Evolutionary conservation across 2,797 vertebrate genomes (phyloP).

Genomic region (Muscicapa comitata): DNA sequence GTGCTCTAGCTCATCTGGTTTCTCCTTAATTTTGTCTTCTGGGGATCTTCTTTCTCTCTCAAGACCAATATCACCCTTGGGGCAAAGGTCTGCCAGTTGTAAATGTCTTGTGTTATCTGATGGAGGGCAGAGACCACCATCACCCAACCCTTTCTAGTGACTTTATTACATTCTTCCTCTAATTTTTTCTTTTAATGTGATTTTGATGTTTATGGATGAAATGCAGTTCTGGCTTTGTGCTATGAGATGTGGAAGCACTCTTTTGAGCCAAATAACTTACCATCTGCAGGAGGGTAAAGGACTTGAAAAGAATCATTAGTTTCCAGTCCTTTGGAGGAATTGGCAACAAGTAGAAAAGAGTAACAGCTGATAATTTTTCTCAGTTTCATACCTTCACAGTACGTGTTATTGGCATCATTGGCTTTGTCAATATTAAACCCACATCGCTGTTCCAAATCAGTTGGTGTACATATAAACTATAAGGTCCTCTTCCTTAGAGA

Average conservation of each 20-base stretch:
- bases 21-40: not conserved
- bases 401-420: slow-evolving; percentile 10
- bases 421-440: slow-evolving; percentile 46
- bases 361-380: slow-evolving; percentile 42
- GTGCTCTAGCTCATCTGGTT: not conserved
- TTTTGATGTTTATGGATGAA: not conserved
- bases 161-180: not conserved
- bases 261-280: slow-evolving; percentile 9
- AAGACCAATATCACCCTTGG: not conserved
- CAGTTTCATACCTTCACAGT: slow-evolving; percentile 30
- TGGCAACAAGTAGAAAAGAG: not conserved
- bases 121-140: not conserved
- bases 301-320: not conserved
- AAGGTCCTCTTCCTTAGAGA: slow-evolving; percentile 28
- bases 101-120: not conserved
- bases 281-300: not conserved
- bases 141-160: not conserved
- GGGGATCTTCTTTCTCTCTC: not conserved
- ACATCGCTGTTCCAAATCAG: slow-evolving; percentile 2
- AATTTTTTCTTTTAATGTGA: not conserved
- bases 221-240: not conserved
- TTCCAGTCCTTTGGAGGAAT: not conserved
- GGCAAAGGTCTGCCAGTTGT: not conserved
- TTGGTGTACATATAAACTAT: slow-evolving; percentile 10
- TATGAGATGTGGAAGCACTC: not conserved